Evolutionary conservation across 2,888 invertebrate genomes (phyloP).

Genomic region (Conistra vaccinii): DNA sequence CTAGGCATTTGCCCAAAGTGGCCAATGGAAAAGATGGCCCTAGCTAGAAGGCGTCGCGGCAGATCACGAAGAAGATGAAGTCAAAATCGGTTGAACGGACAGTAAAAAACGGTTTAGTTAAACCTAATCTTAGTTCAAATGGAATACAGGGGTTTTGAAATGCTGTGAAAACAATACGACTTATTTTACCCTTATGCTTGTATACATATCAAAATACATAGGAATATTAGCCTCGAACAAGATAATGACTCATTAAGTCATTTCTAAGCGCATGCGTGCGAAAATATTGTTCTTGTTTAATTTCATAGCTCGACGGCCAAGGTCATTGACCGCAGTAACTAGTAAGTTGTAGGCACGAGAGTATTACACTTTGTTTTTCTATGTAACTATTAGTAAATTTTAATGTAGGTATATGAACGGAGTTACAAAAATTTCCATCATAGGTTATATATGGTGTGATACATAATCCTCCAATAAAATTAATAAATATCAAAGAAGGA

Average conservation of each 20-base stretch:
- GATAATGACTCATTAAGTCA: conserved; percentile 49
- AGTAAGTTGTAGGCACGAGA: conserved; percentile 38
- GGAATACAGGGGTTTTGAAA: no score
- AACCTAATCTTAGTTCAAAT: no score
- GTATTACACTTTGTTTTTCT: conserved; percentile 19
- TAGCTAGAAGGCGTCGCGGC: background rate
- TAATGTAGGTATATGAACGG: background rate
- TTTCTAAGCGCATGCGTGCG: conserved; percentile 62
- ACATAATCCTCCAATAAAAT: background rate
- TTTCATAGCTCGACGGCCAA: conserved; percentile 70
- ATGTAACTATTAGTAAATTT: background rate
- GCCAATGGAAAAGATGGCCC: background rate
- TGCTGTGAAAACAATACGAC: background rate
- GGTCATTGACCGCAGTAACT: conserved; percentile 63
- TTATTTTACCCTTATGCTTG: background rate
- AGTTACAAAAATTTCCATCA: background rate
- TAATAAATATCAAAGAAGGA: background rate
- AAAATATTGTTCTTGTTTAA: conserved; percentile 64
- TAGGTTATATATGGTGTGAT: background rate
- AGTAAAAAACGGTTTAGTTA: no score
- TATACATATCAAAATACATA: conserved; percentile 26
- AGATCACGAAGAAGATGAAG: background rate
- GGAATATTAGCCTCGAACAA: conserved; percentile 19
- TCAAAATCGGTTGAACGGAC: no score
- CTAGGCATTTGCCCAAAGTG: background rate